These are phyloP conservation scores for Melanotaenia nigrans DNA, from an alignment of 2,797 vertebrate species.

Conservation along the genomic window DNA sequence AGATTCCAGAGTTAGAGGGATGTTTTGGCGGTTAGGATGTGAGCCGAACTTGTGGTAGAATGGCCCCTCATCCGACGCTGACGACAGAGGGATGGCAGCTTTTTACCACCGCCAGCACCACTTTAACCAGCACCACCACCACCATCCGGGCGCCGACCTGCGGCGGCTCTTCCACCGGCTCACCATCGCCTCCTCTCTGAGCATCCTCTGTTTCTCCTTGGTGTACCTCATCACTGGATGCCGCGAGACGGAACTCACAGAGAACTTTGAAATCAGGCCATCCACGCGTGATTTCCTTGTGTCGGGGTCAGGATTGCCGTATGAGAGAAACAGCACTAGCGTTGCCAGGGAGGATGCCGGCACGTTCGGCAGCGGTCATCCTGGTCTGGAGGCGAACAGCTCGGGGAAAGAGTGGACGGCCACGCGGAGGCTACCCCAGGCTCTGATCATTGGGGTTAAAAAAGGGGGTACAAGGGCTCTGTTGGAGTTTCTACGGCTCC, in stretches of 20 bases:
- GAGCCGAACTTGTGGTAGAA: conserved; percentile 64
- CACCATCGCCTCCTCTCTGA: conserved; percentile 79
- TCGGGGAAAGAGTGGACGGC: conserved; percentile 81
- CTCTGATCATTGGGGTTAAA: conserved; percentile 86
- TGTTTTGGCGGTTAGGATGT: conserved; percentile 44
- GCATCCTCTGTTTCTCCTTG: conserved; percentile 78
- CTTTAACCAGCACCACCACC: conserved; percentile 35
- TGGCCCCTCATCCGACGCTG: conserved; percentile 63
- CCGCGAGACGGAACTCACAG: conserved; percentile 71
- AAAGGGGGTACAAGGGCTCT: conserved; percentile 85
- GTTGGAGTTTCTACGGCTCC: conserved; percentile 86
- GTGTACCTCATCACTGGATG: conserved; percentile 79
- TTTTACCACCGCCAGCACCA: conserved; percentile 62
- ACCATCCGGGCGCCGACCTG: conserved; percentile 67
- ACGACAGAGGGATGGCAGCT: conserved; percentile 80
- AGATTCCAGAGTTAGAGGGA: conserved; percentile 35
- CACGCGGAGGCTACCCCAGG: conserved; percentile 81
- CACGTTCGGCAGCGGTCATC: conserved; percentile 28
- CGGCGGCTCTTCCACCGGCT: conserved; percentile 80
- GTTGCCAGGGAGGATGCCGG: conserved; percentile 33
- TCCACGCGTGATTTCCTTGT: conserved; percentile 45
- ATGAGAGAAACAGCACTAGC: conserved; percentile 61
- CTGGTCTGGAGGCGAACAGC: conserved; percentile 66
- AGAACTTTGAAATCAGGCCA: conserved; percentile 57
- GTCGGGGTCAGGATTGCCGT: conserved; percentile 58